These are phyloP conservation scores for Cinclus mexicanus DNA, from an alignment of 2,113 vertebrate genomes.

Conservation along the genomic window DNA sequence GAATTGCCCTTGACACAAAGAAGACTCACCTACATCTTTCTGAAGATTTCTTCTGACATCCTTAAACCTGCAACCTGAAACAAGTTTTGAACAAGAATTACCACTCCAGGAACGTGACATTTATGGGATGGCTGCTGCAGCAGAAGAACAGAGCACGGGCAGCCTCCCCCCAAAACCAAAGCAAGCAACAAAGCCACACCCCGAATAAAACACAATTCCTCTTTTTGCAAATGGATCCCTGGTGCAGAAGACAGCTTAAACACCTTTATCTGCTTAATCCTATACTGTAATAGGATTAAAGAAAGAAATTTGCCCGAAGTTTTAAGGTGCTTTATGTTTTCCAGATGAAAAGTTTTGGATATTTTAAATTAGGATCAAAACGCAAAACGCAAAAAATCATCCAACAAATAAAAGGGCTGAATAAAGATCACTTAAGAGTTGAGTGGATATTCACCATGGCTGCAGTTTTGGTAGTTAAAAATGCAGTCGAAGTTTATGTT, in stretches of 20 bases:
- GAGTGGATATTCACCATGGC: not conserved
- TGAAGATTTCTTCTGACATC: conserved; percentile 85
- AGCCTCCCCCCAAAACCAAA: not conserved
- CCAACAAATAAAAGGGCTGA: not conserved
- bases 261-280: not conserved
- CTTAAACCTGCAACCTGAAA: conserved; percentile 89
- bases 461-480: not conserved
- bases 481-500: not conserved
- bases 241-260: not conserved
- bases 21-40: conserved; percentile 83
- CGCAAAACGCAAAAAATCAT: not conserved
- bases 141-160: not conserved
- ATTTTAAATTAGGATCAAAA: not conserved
- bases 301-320: not conserved
- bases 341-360: not conserved
- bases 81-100: not conserved
- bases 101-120: not conserved
- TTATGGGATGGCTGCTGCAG: not conserved
- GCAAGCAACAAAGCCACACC: not conserved
- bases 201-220: not conserved
- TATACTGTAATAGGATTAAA: not conserved
- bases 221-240: not conserved
- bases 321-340: not conserved
- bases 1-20: not conserved
- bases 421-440: not conserved